Conservation (phyloP, 2,888 invertebrate species). For the Ptychoptera contaminata region DNA sequence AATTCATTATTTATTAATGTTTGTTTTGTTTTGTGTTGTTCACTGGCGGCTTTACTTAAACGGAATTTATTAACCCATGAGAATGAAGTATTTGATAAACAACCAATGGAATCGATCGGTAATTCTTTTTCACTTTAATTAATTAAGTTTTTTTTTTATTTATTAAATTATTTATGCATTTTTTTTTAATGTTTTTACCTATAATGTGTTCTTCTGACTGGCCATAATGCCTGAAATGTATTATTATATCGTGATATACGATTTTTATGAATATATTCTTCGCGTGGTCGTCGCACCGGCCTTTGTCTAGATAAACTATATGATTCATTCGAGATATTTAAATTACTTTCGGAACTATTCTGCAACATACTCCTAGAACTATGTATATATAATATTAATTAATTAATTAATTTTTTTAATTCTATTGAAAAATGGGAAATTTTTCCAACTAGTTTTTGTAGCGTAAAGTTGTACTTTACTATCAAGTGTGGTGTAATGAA, state of each 20-base stretch:
- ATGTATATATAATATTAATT: too few relatives aligned
- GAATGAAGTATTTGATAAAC: slow-evolving; percentile 8
- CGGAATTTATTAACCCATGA: slow-evolving; percentile 7
- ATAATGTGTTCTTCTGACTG: slow-evolving; percentile 1
- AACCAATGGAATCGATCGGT: slow-evolving; percentile 8
- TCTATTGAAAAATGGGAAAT: too few relatives aligned
- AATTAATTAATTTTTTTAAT: too few relatives aligned
- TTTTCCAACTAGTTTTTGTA: too few relatives aligned
- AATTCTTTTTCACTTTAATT: slow-evolving; percentile 4
- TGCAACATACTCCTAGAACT: too few relatives aligned
- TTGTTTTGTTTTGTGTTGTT: slow-evolving; percentile 1
- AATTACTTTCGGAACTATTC: too few relatives aligned
- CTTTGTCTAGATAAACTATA: too few relatives aligned
- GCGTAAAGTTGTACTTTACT: too few relatives aligned
- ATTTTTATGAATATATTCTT: too few relatives aligned
- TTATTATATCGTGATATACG: slow-evolving; percentile 1
- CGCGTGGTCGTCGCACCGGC: too few relatives aligned
- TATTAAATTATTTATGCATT: neutral
- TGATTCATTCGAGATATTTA: too few relatives aligned
- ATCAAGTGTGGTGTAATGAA: too few relatives aligned
- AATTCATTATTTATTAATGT: neutral
- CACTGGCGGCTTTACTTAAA: neutral
- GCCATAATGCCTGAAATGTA: neutral
- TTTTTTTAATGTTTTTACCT: slow-evolving; percentile 4
- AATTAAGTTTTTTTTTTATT: neutral